These are phyloP conservation scores for Halichoeres trimaculatus DNA, from an alignment of 2,113 vertebrate species.

Conservation along the genomic window DNA sequence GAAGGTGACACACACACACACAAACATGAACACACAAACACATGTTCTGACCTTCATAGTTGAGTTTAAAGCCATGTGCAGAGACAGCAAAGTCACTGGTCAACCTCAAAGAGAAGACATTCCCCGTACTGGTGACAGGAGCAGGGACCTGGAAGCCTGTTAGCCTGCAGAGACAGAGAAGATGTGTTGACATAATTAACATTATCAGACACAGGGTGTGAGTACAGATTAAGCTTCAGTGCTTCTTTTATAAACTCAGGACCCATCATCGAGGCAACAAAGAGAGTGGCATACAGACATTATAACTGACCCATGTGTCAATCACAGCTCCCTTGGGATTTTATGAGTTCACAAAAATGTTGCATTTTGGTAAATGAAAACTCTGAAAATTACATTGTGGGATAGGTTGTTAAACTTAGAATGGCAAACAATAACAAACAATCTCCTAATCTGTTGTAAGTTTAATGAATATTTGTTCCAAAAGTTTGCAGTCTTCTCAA, in stretches of 20 bases:
- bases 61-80: conserved; percentile 81
- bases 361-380: too few relatives aligned
- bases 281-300: conserved; percentile 6
- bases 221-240: background rate
- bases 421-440: background rate
- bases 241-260: background rate
- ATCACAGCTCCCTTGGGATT: too few relatives aligned
- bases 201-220: conserved; percentile 3
- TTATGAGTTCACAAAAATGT: too few relatives aligned
- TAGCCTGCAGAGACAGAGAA: conserved; percentile 62
- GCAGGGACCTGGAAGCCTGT: conserved; percentile 79
- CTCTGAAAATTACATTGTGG: too few relatives aligned
- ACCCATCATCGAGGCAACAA: background rate
- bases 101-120: conserved; percentile 78
- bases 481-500: background rate
- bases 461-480: background rate
- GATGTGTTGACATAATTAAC: conserved; percentile 12
- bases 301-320: background rate
- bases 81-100: conserved; percentile 81
- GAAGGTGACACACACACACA: background rate
- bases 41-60: conserved; percentile 77
- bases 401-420: too few relatives aligned
- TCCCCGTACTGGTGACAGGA: conserved; percentile 79
- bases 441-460: background rate
- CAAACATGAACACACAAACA: background rate